A percentile compares a stretch with the other conserved stretches of the same genome.
Conservation (phyloP, 2,797 vertebrate species). For the Pachyuromys duprasi region DNA sequence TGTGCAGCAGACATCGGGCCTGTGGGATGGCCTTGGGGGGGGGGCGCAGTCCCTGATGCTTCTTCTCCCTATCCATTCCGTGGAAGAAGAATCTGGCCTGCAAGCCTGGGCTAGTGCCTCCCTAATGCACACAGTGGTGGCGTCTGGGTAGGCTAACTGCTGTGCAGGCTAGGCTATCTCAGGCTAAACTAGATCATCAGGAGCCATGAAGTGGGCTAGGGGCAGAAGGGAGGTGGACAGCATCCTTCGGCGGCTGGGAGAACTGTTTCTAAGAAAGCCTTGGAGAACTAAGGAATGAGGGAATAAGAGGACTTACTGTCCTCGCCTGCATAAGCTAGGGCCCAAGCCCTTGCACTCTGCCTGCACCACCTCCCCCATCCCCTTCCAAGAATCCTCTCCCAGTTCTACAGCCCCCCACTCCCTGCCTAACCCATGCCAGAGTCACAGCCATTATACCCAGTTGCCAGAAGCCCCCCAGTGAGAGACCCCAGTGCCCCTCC, state of each 20-base stretch:
- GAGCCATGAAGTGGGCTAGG: background rate
- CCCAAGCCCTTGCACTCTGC: background rate
- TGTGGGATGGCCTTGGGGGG: background rate
- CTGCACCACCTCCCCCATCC: background rate
- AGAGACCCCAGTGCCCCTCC: background rate
- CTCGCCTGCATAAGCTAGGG: fast-evolving
- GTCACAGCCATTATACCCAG: background rate
- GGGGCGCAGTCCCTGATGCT: background rate
- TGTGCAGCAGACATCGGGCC: background rate
- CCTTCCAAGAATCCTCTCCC: background rate
- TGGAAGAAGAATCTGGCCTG: background rate
- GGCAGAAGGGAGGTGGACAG: background rate
- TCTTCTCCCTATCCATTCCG: background rate
- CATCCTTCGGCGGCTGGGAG: background rate
- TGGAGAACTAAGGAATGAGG: background rate
- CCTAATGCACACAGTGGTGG: background rate
- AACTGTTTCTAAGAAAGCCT: background rate
- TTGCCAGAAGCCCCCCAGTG: background rate
- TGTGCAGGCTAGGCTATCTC: background rate
- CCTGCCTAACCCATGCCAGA: background rate
- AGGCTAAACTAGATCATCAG: background rate
- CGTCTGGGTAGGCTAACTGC: background rate
- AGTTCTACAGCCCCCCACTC: background rate
- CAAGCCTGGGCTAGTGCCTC: background rate
- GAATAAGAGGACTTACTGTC: background rate